phyloP scores from a whole-genome alignment of 2,113 vertebrate genomes.

The Fulica atra region DNA sequence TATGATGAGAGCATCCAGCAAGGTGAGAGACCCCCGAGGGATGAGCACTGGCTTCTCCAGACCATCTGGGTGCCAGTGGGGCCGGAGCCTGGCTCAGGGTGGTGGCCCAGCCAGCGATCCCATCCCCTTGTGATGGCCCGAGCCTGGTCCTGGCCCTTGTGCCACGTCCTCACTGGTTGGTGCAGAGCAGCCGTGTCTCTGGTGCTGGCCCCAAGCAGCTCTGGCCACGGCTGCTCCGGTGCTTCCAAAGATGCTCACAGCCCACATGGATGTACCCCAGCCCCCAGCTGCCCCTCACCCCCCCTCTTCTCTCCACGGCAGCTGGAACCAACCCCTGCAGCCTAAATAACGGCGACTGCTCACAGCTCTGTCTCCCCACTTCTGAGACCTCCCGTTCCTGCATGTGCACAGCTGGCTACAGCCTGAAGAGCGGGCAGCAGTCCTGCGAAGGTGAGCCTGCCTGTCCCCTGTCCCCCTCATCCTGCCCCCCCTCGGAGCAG shows the following conservation, averaged over 20 bases:
- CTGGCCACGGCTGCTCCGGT: no score
- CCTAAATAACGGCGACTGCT: constrained; percentile 93
- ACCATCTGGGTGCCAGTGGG: accelerated
- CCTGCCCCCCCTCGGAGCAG: accelerated
- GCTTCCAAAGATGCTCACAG: no score
- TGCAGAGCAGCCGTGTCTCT: accelerated
- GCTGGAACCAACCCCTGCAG: constrained; percentile 88
- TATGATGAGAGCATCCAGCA: constrained; percentile 91
- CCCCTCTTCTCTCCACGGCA: neutral
- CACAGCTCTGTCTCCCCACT: constrained; percentile 94
- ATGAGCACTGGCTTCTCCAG: accelerated
- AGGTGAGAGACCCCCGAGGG: constrained; percentile 42
- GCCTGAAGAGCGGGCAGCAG: constrained; percentile 90
- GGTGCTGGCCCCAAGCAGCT: accelerated
- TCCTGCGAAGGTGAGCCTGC: constrained; percentile 86
- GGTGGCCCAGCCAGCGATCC: accelerated
- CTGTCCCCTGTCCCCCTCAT: no score
- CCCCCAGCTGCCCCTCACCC: accelerated
- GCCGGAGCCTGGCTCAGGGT: accelerated
- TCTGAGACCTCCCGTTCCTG: constrained; percentile 87
- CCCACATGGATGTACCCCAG: neutral
- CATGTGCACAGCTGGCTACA: constrained; percentile 97
- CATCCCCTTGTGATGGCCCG: neutral
- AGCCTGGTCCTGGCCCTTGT: neutral
- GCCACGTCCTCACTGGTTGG: neutral